Base-by-base conservation (phyloP, 2,113 vertebrate species). In the Tyrannus savana region DNA sequence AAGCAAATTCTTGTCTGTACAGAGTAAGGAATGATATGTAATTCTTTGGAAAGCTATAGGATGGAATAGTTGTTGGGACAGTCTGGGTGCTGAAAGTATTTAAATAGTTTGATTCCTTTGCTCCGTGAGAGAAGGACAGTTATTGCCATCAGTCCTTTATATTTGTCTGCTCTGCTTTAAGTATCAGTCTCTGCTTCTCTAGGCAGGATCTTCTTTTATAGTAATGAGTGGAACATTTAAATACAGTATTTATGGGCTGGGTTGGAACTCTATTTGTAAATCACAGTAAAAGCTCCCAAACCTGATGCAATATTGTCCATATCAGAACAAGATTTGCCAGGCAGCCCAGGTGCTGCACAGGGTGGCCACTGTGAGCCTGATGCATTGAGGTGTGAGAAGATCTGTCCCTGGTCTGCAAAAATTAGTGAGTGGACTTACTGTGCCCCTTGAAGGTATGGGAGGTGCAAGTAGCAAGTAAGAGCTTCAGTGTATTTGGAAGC, bases 51-150 rank as follows among this genome's bases (percentile, higher is more conserved):
- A n/a, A 85, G 31, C 47, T 67, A 28, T 79, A 63, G 28, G 59
- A 19, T 69, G 16, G 33, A 46, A 12, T 73, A 30, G 63, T 60
- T 77, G 7, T 35, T 78, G 59, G 64, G 37, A 62, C 22, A 33
- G 16, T 44, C 25, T 3, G 25, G 33, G 27, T 79, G 50, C 56
- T 46, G 41, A 18, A 87, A 58, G 30, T 62, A 27, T 41, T 80
- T 41, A n/a, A 60, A 52, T 2, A 71, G 12, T 21, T 49, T 56
- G n/a, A 25, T 39, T 71, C 50, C 28, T 19, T 69, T 60, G 63
- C 31, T 73, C 33, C 0, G 0, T 41, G 25, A 79, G 30, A 84
- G 33, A 0, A 1, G 41, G 59, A 41, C 28, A 30, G 39, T 35
- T 75, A 44, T 2, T 64, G 63, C 52, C 52, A 56, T 77, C 25